Evolutionary conservation across 1,140 invertebrate species (phyloP).

Genomic region (Xylocopa sonorina): DNA sequence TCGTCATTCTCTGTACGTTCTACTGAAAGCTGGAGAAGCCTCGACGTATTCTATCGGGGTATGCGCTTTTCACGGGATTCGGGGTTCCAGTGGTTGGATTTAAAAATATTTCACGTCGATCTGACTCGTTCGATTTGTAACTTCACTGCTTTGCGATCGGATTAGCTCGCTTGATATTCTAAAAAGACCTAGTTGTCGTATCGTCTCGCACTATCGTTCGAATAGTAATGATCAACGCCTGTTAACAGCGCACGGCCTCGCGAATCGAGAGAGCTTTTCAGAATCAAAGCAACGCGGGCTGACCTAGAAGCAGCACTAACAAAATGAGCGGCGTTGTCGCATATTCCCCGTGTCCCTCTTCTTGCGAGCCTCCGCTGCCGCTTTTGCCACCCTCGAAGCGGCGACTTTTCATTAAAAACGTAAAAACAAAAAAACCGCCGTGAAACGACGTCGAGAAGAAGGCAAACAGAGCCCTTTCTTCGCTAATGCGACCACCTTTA

Average conservation of each 20-base stretch:
- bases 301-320: conserved; percentile 22
- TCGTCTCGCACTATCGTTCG: too few species aligned
- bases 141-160: too few species aligned
- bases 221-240: too few species aligned
- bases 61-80: neutral
- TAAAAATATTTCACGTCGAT: neutral
- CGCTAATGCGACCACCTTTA: neutral
- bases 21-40: neutral
- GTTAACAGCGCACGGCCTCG: too few species aligned
- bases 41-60: neutral
- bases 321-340: neutral
- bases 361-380: too few species aligned
- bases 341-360: neutral
- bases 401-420: conserved; percentile 22
- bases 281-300: conserved; percentile 15
- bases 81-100: neutral
- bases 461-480: neutral
- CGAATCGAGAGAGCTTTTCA: conserved; percentile 47
- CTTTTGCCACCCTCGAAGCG: neutral
- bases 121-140: too few species aligned
- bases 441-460: conserved; percentile 7
- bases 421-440: conserved; percentile 9
- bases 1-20: neutral
- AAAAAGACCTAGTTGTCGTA: too few species aligned
- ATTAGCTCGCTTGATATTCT: too few species aligned